Base-by-base conservation (phyloP, 2,888 invertebrate genomes). In the Caprella mutica region DNA sequence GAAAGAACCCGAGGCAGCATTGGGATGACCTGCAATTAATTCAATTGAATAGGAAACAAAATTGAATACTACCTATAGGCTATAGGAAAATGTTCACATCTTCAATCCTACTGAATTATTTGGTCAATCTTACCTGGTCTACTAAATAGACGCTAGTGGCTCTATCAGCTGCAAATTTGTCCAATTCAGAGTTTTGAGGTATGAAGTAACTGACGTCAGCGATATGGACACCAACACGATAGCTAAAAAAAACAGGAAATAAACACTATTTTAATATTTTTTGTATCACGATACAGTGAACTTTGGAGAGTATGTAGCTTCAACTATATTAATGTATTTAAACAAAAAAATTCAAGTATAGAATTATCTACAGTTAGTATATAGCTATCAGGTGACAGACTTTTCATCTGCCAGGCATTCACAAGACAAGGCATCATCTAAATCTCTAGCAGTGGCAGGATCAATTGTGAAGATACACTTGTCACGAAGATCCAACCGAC, bases 381-480 rank as follows among this genome's bases (percentile, higher is more conserved):
- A n/a, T n/a, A n/a, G n/a, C n/a, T n/a, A n/a, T n/a, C n/a, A n/a
- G n/a, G n/a, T n/a, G n/a, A n/a, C n/a, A n/a, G n/a, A n/a, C n/a
- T n/a, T 81, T 5, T 84, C 65, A 5, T 33, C 17, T 2, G 78
- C 77, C 30, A 92, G 72, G 65, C 75, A 71, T 68, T 79, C 81
- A 67, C 87, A 85, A 12, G 91, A 92, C 9, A 97, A 74, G 0
- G 94, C 94, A 75, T 97, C 96, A 71, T 97, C 96, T 69, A 97
- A 78, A 75, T 97, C 96, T 54, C 86, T 77, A 3, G 94, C 93
- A 44, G 88, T 90, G 29, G 79, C 75, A 4, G 96, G 96, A 77
- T 97, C 96, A 66, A 97, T 93, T 1, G 94, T 93, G 70, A 96
- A 94, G 55, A 94, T 77, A 69, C 90, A 91, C 59, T 83, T 76